A percentile compares a stretch with the other conserved stretches of the same genome.
These are phyloP conservation scores for Cheilosia scutellata DNA, from an alignment of 2,888 invertebrate species.

Conservation along the genomic window DNA sequence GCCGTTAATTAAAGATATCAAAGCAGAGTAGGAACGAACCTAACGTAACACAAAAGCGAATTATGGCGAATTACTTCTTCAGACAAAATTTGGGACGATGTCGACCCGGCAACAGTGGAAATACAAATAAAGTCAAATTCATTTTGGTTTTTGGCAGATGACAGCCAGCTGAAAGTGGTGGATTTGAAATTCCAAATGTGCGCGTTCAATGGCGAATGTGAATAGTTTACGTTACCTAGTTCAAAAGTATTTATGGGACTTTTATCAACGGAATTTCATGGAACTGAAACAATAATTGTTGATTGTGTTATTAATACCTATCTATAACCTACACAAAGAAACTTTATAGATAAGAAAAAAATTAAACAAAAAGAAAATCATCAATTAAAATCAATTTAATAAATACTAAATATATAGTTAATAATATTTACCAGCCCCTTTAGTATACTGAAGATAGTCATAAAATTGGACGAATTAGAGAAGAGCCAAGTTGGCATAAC, in stretches of 20 bases:
- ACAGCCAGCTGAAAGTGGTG: constrained; percentile 39
- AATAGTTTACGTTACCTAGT: background rate
- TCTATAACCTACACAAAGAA: background rate
- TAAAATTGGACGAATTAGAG: too few relatives aligned
- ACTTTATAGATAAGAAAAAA: constrained; percentile 12
- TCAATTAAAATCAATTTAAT: too few relatives aligned
- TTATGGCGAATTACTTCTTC: constrained; percentile 39
- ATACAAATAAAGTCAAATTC: constrained; percentile 58
- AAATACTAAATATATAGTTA: too few relatives aligned
- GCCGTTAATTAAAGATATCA: constrained; percentile 38
- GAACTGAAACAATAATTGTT: background rate
- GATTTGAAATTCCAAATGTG: background rate
- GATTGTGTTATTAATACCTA: background rate
- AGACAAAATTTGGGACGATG: constrained; percentile 7
- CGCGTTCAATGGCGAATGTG: constrained; percentile 20
- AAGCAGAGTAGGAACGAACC: constrained; percentile 29
- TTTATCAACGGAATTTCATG: background rate
- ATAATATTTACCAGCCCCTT: too few relatives aligned
- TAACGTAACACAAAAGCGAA: constrained; percentile 64
- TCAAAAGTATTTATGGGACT: background rate
- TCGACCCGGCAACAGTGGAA: constrained; percentile 42
- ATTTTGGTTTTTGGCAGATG: constrained; percentile 43
- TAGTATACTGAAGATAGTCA: too few relatives aligned
- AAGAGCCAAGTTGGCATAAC: too few relatives aligned
- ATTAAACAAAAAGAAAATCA: too few relatives aligned